phyloP scores from a whole-genome alignment of 2,113 vertebrate species.

The Hippocampus abdominalis region DNA sequence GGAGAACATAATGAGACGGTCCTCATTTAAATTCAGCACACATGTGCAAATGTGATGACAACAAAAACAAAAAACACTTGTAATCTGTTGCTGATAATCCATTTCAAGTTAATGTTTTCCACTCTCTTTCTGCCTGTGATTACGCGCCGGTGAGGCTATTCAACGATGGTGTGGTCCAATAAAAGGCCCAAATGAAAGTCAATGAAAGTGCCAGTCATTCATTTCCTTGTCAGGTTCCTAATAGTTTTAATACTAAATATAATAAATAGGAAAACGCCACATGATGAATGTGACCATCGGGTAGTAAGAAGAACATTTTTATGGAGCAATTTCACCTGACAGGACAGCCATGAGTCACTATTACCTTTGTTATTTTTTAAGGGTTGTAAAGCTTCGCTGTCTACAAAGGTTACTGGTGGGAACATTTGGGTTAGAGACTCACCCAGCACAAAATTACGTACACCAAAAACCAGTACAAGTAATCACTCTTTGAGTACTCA shows the following conservation, averaged over 20 bases:
- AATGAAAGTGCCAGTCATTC: conserved; percentile 50
- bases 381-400: conserved; percentile 31
- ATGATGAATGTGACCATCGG: conserved; percentile 45
- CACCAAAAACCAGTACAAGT: background rate
- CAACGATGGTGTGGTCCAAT: conserved; percentile 54
- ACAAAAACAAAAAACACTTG: background rate
- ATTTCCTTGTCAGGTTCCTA: conserved; percentile 38
- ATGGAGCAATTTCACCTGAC: conserved; percentile 48
- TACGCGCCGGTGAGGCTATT: conserved; percentile 44
- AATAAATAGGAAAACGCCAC: conserved; percentile 31
- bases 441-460: background rate
- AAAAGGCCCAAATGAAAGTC: conserved; percentile 63
- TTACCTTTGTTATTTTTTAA: conserved; percentile 44
- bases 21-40: background rate
- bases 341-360: conserved; percentile 47
- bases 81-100: background rate
- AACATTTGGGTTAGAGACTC: conserved; percentile 7
- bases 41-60: background rate
- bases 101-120: background rate
- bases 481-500: too few species aligned
- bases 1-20: background rate
- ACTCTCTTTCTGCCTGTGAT: conserved; percentile 44
- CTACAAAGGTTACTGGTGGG: conserved; percentile 18
- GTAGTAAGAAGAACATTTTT: conserved; percentile 51
- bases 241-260: conserved; percentile 23